Percentiles rank a stretch among this genome's conserved stretches.
Conservation (phyloP, 2,888 invertebrate species). For the Rhimphoctona megacephalus region DNA sequence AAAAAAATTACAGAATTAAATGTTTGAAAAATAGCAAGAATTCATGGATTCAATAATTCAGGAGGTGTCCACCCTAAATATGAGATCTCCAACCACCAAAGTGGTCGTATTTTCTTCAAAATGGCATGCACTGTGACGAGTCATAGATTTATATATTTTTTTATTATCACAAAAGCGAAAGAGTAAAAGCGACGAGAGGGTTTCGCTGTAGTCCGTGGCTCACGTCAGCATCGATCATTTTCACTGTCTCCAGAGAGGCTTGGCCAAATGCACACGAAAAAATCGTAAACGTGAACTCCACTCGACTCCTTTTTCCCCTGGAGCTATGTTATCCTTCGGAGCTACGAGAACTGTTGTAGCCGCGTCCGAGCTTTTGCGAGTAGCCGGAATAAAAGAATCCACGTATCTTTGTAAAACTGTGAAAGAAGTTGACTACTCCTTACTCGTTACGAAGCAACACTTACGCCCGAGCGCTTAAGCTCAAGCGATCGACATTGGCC, state of each 20-base stretch:
- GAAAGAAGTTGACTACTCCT: slow-evolving; percentile 77
- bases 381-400: slow-evolving; percentile 75
- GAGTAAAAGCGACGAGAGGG: slow-evolving; percentile 74
- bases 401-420: slow-evolving; percentile 73
- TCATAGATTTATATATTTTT: background rate
- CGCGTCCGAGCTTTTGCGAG: slow-evolving; percentile 47
- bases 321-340: slow-evolving; percentile 31
- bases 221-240: slow-evolving; percentile 77
- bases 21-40: background rate
- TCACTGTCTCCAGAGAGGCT: slow-evolving; percentile 52
- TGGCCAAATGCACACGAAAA: slow-evolving; percentile 59
- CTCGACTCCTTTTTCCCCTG: background rate
- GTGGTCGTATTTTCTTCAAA: slow-evolving; percentile 11
- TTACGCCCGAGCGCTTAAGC: slow-evolving; percentile 22
- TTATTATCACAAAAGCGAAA: slow-evolving; percentile 32
- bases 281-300: slow-evolving; percentile 56
- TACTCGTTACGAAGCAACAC: slow-evolving; percentile 77
- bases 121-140: background rate
- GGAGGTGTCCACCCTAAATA: background rate
- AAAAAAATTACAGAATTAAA: background rate
- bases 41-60: background rate
- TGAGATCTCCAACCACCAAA: background rate
- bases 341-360: slow-evolving; percentile 36
- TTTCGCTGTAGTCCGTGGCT: slow-evolving; percentile 80
- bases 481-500: slow-evolving; percentile 74